phyloP scores from a whole-genome alignment of 2,888 invertebrate genomes.

The Andrena trimmerana region DNA sequence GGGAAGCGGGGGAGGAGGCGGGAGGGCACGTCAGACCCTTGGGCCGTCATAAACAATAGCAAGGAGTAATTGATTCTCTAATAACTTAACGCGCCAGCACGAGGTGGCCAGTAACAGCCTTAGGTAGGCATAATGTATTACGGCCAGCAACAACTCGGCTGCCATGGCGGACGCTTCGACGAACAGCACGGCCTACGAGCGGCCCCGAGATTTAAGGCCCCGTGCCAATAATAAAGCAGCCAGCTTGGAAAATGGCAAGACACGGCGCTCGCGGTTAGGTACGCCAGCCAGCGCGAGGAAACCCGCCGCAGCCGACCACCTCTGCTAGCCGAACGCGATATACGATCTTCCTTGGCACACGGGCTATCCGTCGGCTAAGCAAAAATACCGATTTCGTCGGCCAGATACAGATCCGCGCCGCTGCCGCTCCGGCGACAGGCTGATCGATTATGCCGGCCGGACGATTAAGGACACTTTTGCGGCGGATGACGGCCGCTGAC shows the following conservation, averaged over 20 bases:
- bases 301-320: slow-evolving; percentile 45
- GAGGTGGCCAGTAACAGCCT: slow-evolving; percentile 79
- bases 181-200: slow-evolving; percentile 63
- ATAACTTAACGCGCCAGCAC: slow-evolving; percentile 84
- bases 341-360: slow-evolving; percentile 56
- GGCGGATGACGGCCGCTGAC: too few species aligned
- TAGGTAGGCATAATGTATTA: slow-evolving; percentile 82
- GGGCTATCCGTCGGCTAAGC: not conserved
- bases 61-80: slow-evolving; percentile 85
- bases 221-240: slow-evolving; percentile 80
- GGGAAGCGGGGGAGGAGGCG: slow-evolving; percentile 47
- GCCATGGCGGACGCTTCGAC: slow-evolving; percentile 68
- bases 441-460: slow-evolving; percentile 22
- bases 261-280: slow-evolving; percentile 34
- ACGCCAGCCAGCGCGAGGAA: slow-evolving; percentile 52
- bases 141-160: slow-evolving; percentile 74
- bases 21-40: slow-evolving; percentile 75
- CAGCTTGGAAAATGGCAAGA: slow-evolving; percentile 76
- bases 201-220: slow-evolving; percentile 81
- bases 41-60: slow-evolving; percentile 85
- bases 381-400: slow-evolving; percentile 48
- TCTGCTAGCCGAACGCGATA: slow-evolving; percentile 53
- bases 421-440: not conserved
- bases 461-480: too few species aligned
- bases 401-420: slow-evolving; percentile 26